Evolutionary conservation across 2,797 vertebrate genomes (phyloP).

Genomic region (Microctenopoma stevenorrisi): DNA sequence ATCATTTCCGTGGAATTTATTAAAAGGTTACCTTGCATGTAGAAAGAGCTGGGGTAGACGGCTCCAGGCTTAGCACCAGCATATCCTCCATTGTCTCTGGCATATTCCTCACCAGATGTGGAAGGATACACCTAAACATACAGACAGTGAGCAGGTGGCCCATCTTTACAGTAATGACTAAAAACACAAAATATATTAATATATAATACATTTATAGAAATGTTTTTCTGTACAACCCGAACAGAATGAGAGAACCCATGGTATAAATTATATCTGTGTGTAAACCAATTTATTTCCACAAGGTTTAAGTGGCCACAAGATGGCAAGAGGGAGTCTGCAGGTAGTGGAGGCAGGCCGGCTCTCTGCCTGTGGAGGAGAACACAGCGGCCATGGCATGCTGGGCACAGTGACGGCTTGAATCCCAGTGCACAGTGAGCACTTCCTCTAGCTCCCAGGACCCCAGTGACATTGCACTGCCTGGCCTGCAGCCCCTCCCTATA

Average conservation of each 20-base stretch:
- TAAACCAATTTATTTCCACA: constrained; percentile 29
- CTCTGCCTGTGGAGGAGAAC: constrained; percentile 67
- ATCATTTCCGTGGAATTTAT: neutral
- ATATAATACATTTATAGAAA: too few relatives aligned
- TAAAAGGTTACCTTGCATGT: constrained; percentile 89
- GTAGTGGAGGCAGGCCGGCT: constrained; percentile 59
- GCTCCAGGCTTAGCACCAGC: constrained; percentile 89
- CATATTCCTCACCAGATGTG: constrained; percentile 94
- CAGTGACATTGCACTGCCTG: constrained; percentile 78
- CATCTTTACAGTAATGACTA: neutral
- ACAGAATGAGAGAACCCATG: constrained; percentile 3
- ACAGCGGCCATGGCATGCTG: constrained; percentile 83
- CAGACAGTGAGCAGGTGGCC: constrained; percentile 13
- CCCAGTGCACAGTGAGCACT: constrained; percentile 84
- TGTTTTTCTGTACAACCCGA: neutral
- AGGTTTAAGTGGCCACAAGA: constrained; percentile 71
- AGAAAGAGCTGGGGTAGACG: constrained; percentile 94
- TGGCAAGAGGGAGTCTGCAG: constrained; percentile 77
- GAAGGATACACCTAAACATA: constrained; percentile 92
- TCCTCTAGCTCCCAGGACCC: constrained; percentile 83
- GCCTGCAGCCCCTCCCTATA: constrained; percentile 73
- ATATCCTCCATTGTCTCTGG: constrained; percentile 90
- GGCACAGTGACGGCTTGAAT: constrained; percentile 81
- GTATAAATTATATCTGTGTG: constrained; percentile 2
- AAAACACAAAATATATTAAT: neutral